These are phyloP conservation scores for Antedon bifida DNA, from an alignment of 35 echinoderm and acorn worm genomes.

Conservation along the genomic window DNA sequence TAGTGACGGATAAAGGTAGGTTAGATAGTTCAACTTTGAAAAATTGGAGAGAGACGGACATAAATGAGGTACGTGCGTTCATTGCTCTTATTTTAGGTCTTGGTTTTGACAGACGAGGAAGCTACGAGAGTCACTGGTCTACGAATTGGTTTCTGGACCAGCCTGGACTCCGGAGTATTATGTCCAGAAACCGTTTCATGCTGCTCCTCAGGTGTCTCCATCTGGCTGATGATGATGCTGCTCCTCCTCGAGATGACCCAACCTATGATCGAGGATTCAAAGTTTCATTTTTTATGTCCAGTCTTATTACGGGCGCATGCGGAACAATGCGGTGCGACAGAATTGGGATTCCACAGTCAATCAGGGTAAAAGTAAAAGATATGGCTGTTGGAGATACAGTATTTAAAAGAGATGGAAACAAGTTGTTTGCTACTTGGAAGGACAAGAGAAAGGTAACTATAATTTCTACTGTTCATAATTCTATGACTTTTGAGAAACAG, in stretches of 20 bases:
- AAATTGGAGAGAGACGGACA: background rate
- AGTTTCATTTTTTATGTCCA: constrained; percentile 17
- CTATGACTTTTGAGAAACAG: constrained; percentile 11
- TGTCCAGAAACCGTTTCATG: constrained; percentile 19
- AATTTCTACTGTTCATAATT: constrained; percentile 24
- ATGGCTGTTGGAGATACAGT: background rate
- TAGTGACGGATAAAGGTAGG: background rate
- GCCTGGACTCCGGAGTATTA: background rate
- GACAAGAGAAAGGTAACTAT: constrained; percentile 18
- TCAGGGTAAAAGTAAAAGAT: background rate
- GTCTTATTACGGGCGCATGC: constrained; percentile 26
- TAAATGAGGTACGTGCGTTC: background rate
- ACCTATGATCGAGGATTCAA: constrained; percentile 13
- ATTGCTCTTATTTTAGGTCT: background rate
- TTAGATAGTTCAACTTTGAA: background rate
- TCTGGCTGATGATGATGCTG: constrained; percentile 6
- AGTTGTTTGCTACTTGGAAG: background rate
- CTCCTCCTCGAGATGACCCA: background rate
- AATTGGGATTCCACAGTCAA: constrained; percentile 19
- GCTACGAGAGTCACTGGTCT: background rate
- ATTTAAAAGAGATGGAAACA: background rate
- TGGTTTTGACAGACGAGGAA: background rate
- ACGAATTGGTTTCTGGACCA: background rate
- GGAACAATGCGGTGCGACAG: constrained; percentile 18
- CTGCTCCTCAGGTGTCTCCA: constrained; percentile 17